phyloP scores from a whole-genome alignment of 2,113 vertebrate species.

The Prietella phreatophila region DNA sequence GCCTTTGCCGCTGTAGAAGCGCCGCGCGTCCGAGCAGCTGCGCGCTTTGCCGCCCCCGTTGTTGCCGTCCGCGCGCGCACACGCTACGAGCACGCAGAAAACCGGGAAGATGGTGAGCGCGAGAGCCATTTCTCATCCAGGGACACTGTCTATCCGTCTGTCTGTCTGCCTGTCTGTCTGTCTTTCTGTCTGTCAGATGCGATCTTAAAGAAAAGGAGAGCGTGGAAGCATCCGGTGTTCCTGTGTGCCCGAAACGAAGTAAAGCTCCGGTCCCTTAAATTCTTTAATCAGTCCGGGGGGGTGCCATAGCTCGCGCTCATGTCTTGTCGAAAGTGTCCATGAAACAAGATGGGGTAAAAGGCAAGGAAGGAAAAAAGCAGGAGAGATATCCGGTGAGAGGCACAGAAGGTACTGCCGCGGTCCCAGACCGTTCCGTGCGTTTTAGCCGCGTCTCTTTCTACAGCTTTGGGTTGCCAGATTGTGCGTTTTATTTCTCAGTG shows the following conservation, averaged over 20 bases:
- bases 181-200: not conserved
- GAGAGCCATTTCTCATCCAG: conserved; percentile 72
- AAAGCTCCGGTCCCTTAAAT: not conserved
- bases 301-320: conserved; percentile 47
- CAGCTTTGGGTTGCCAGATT: conserved; percentile 22
- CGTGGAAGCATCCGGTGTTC: conserved; percentile 16
- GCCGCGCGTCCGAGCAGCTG: conserved; percentile 87
- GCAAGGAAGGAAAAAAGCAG: not conserved
- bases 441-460: not conserved
- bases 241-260: not conserved
- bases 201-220: conserved; percentile 22
- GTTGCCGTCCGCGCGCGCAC: conserved; percentile 77
- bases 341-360: conserved; percentile 1
- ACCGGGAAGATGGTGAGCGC: conserved; percentile 61
- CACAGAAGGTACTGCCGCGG: conserved; percentile 15
- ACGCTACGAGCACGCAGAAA: conserved; percentile 60
- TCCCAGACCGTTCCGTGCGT: conserved; percentile 6
- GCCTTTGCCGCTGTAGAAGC: conserved; percentile 91
- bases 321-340: conserved; percentile 35
- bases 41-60: conserved; percentile 72
- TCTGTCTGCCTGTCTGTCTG: not conserved
- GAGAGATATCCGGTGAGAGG: not conserved
- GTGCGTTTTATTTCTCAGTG: not conserved
- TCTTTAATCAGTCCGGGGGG: conserved; percentile 45
- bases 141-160: not conserved